Base-by-base conservation (phyloP, 1,140 invertebrate genomes). In the Alviniconcha marisindica region DNA sequence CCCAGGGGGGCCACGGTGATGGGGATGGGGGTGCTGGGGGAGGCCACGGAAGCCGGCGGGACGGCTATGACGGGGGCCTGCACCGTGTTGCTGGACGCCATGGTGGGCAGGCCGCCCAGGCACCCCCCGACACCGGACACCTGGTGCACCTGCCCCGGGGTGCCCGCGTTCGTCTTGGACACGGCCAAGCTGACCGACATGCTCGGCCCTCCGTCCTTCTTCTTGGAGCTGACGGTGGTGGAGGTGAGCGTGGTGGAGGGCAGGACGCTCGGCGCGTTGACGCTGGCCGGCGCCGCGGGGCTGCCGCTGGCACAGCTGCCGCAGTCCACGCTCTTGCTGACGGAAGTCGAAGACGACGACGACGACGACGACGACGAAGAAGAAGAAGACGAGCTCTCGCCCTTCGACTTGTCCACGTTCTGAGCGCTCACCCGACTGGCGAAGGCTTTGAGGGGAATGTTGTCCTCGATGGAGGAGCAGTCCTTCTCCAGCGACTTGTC, bases 371-470 rank as follows among this genome's bases (percentile, higher is more conserved):
- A n/a, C n/a, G n/a, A n/a, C n/a, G n/a, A n/a, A 10, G 63, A 66
- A 7, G 63, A 18, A 12, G 63, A 66, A 40, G 38, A 5, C 2
- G 24, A 31, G 31, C 31, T 78, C 14, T 60, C 48, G 7, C 36
- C 31, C 21, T 40, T 78, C 2, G 56, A 2, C 14, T 66, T 80
- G 24, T 80, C 78, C 18, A 24, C 33, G 18, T 28, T 66, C 36
- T 66, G 56, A 42, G 36, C 60, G 31, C 12, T 44, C 56, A 80
- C 78, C 12, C 78, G 56, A 38, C 56, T 74, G 1, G 81, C 81
- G 28, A 74, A 76, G 28, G 54, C 86, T 77, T 87, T 87, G 38
- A 87, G 40, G 18, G 86, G 86, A 84, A 87, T 87, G 81, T 87
- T 84, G 60, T 87, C 86, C 54, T 87, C 86, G 36, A 82, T 5